Evolutionary conservation across 2,797 vertebrate genomes (phyloP).

Genomic region (Sebastes iracundus): DNA sequence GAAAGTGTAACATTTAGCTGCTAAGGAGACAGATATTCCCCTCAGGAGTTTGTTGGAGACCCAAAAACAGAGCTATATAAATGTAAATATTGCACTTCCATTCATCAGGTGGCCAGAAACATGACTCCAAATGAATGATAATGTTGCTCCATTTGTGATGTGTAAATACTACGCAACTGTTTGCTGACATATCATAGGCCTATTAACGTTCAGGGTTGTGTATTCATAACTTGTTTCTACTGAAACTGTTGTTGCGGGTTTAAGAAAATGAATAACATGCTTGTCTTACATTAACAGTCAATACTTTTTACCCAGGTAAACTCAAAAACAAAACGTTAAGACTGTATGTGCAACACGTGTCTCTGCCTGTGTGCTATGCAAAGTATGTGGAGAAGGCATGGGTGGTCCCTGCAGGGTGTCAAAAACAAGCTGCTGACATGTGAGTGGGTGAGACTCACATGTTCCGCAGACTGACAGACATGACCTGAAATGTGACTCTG

Average conservation of each 20-base stretch:
- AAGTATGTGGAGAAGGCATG: slow-evolving; percentile 17
- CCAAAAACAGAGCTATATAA: no score
- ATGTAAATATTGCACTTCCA: no score
- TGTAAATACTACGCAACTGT: not conserved
- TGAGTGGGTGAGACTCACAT: slow-evolving; percentile 17
- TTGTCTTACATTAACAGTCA: not conserved
- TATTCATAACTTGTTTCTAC: not conserved
- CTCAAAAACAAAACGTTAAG: rapidly evolving
- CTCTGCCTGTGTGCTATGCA: not conserved
- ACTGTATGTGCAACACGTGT: not conserved
- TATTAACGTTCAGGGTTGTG: not conserved
- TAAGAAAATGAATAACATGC: not conserved
- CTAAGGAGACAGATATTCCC: no score
- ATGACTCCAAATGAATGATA: no score
- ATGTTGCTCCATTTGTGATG: not conserved
- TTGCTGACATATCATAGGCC: not conserved
- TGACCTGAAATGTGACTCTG: slow-evolving; percentile 15
- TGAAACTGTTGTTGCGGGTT: not conserved
- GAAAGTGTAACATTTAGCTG: no score
- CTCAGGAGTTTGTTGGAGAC: no score
- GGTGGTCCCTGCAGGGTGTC: slow-evolving; percentile 3
- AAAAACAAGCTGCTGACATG: slow-evolving; percentile 30
- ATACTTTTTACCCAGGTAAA: not conserved
- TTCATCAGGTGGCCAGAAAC: no score
- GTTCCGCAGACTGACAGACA: not conserved